Percentiles rank a stretch among this genome's conserved stretches.
Conservation (phyloP, 1,140 invertebrate species). For the Solen grandis region DNA sequence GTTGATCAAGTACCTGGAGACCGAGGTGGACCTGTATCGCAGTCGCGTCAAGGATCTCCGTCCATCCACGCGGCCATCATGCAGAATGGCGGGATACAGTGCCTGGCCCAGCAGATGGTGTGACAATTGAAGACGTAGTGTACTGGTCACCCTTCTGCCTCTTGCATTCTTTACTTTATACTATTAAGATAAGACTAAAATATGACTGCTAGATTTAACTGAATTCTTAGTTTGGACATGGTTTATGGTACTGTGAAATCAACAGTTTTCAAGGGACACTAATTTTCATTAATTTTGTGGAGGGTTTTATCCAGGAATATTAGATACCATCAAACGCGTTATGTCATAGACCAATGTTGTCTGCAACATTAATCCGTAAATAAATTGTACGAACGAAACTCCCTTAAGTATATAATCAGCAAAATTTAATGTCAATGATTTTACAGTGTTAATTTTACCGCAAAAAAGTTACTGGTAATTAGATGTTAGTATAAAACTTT, state of each 20-base stretch:
- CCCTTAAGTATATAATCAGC: no score
- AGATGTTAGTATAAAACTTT: no score
- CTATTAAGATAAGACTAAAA: background rate
- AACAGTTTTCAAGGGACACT: background rate
- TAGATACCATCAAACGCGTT: no score
- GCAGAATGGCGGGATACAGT: conserved; percentile 10
- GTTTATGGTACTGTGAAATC: background rate
- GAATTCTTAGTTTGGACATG: background rate
- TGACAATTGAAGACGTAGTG: conserved; percentile 45
- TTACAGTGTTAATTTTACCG: no score
- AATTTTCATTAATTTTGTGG: background rate
- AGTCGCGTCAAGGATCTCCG: conserved; percentile 36
- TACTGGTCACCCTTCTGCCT: background rate
- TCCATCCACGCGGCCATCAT: conserved; percentile 42
- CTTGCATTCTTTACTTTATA: background rate
- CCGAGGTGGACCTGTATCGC: conserved; percentile 38
- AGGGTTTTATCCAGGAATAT: background rate
- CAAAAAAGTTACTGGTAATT: no score
- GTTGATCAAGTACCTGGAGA: conserved; percentile 16
- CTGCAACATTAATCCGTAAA: no score
- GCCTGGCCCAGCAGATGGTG: conserved; percentile 16
- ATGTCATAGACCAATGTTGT: no score
- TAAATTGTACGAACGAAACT: no score
- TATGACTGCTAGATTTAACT: background rate
- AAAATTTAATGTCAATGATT: no score